A percentile compares a stretch with the other conserved stretches of the same genome.
These are phyloP conservation scores for Anoplius nigerrimus DNA, from an alignment of 2,888 invertebrate genomes.

Conservation along the genomic window DNA sequence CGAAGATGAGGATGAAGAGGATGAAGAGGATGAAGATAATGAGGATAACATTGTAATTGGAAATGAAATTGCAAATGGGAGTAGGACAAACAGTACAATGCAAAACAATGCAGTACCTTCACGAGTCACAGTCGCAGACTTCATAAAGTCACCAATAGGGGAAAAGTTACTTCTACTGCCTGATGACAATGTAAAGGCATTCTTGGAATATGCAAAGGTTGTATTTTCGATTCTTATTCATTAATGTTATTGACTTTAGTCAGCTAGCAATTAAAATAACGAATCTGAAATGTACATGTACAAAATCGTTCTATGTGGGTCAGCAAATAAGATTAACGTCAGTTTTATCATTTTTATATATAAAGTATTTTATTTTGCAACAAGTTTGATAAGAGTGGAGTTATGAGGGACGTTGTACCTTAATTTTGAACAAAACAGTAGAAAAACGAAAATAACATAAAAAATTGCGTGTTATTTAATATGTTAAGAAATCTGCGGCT, in stretches of 20 bases:
- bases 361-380: no score
- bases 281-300: neutral
- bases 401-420: no score
- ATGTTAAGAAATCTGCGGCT: no score
- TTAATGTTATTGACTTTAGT: neutral
- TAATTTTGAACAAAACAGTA: neutral
- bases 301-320: no score
- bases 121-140: constrained; percentile 73
- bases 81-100: constrained; percentile 21
- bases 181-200: constrained; percentile 61
- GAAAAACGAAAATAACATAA: neutral
- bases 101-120: constrained; percentile 36
- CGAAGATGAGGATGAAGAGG: constrained; percentile 64
- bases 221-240: constrained; percentile 6
- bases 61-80: constrained; percentile 41
- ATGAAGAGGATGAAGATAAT: constrained; percentile 63
- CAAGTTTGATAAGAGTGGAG: no score
- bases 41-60: constrained; percentile 42
- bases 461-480: no score
- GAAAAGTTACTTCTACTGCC: constrained; percentile 76
- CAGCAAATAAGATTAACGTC: no score
- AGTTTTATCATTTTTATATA: no score
- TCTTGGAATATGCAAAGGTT: constrained; percentile 64
- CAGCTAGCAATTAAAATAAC: neutral
- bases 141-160: constrained; percentile 75